Percentiles rank a stretch among this genome's conserved stretches.
These are phyloP conservation scores for Heterodera carotae DNA, from an alignment of 1,140 invertebrate genomes.

Conservation along the genomic window DNA sequence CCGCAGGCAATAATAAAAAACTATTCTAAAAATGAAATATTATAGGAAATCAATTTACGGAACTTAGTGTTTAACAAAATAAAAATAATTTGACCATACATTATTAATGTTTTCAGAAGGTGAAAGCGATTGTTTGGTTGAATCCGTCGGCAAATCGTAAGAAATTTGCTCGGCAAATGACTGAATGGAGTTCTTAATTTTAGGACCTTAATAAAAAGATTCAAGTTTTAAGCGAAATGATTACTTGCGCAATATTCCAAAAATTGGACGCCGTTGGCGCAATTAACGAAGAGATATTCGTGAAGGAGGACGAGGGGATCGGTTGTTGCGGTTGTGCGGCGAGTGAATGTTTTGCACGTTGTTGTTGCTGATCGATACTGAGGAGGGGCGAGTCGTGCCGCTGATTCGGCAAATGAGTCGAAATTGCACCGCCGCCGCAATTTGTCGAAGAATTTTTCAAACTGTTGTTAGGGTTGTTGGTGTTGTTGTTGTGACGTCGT, in stretches of 20 bases:
- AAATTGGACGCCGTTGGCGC: conserved; percentile 31
- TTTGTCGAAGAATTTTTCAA: neutral
- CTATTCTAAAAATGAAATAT: conserved; percentile 13
- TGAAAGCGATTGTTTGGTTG: neutral
- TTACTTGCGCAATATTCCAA: conserved; percentile 49
- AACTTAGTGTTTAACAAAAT: no score
- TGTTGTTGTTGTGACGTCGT: conserved; percentile 31
- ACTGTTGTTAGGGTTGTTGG: conserved; percentile 13
- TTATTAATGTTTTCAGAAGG: conserved; percentile 12
- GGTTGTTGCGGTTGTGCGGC: neutral
- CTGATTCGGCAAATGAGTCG: neutral
- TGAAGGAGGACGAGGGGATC: conserved; percentile 24
- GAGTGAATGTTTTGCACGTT: conserved; percentile 18
- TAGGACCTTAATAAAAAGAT: conserved; percentile 9
- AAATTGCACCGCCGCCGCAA: neutral
- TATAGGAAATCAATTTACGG: no score
- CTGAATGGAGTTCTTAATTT: conserved; percentile 46
- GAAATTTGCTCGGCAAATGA: conserved; percentile 35
- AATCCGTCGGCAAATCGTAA: conserved; percentile 20
- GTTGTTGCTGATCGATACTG: no score
- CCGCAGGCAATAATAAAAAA: conserved; percentile 4
- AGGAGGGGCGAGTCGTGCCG: conserved; percentile 15
- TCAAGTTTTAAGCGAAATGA: neutral
- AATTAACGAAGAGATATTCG: conserved; percentile 42
- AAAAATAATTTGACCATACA: neutral